Evolutionary conservation across 2,888 invertebrate species (phyloP).

Genomic region (Ecliptopera silaceata): DNA sequence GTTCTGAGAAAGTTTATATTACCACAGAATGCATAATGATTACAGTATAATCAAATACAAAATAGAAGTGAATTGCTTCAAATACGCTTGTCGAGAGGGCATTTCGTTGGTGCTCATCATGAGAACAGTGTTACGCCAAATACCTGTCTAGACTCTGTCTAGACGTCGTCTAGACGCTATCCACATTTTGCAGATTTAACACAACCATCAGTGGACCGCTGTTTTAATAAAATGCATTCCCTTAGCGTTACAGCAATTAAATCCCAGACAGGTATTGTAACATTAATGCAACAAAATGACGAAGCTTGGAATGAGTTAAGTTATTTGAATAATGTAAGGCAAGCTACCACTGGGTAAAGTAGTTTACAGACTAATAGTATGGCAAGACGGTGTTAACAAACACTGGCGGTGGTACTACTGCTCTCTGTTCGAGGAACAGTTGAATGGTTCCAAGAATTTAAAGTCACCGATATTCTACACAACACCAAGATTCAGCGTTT

Average conservation of each 20-base stretch:
- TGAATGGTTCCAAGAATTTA: constrained; percentile 1
- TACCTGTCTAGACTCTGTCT: constrained; percentile 81
- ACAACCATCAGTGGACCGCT: constrained; percentile 42
- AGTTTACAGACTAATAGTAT: constrained; percentile 31
- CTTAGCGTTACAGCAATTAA: constrained; percentile 30
- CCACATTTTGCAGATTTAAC: constrained; percentile 64
- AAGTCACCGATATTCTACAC: background rate
- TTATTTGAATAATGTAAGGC: constrained; percentile 34
- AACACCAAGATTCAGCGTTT: too few species aligned
- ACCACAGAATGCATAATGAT: background rate
- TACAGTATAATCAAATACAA: background rate
- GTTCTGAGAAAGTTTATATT: background rate
- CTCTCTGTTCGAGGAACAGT: constrained; percentile 27
- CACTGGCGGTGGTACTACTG: constrained; percentile 41
- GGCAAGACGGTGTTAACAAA: constrained; percentile 42
- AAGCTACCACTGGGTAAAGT: constrained; percentile 31
- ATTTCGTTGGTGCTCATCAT: constrained; percentile 64
- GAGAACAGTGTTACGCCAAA: constrained; percentile 68
- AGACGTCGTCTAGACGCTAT: constrained; percentile 78
- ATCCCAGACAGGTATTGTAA: constrained; percentile 23
- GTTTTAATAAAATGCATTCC: constrained; percentile 38
- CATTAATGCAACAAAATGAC: constrained; percentile 14
- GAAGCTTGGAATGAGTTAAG: constrained; percentile 1
- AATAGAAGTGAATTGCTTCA: constrained; percentile 30
- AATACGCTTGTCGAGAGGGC: constrained; percentile 51